phyloP scores from a whole-genome alignment of 2,113 vertebrate genomes.

The Pachypanchax playfairii region DNA sequence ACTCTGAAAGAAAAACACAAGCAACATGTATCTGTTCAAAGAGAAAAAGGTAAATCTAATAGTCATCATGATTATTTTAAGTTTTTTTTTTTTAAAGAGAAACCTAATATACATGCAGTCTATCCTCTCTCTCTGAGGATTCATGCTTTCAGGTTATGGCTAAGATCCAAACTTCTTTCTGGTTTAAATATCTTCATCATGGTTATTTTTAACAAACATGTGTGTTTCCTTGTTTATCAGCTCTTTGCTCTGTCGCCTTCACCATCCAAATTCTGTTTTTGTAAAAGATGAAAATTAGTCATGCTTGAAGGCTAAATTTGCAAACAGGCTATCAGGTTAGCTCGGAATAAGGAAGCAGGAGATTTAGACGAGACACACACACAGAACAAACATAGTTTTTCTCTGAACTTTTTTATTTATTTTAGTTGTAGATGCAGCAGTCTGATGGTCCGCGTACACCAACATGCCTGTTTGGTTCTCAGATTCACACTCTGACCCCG shows the following conservation, averaged over 20 bases:
- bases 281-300: background rate
- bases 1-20: background rate
- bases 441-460: background rate
- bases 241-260: conserved; percentile 12
- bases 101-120: conserved; percentile 23
- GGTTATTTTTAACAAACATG: conserved; percentile 26
- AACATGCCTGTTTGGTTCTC: conserved; percentile 19
- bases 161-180: conserved; percentile 6
- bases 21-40: background rate
- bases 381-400: background rate
- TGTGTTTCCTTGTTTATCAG: conserved; percentile 21
- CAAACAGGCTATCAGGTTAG: background rate
- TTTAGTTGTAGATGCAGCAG: background rate
- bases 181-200: conserved; percentile 28
- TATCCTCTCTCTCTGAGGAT: background rate
- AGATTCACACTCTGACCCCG: conserved; percentile 40
- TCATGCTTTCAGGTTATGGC: background rate
- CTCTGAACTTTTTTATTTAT: background rate
- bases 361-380: background rate
- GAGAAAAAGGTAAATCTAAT: background rate
- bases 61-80: conserved; percentile 28
- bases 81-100: conserved; percentile 16
- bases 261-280: background rate
- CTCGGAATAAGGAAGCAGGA: background rate
- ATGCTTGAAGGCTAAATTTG: background rate